Evolutionary conservation across 2,888 invertebrate genomes (phyloP).

Genomic region (Mactromeris polynyma): DNA sequence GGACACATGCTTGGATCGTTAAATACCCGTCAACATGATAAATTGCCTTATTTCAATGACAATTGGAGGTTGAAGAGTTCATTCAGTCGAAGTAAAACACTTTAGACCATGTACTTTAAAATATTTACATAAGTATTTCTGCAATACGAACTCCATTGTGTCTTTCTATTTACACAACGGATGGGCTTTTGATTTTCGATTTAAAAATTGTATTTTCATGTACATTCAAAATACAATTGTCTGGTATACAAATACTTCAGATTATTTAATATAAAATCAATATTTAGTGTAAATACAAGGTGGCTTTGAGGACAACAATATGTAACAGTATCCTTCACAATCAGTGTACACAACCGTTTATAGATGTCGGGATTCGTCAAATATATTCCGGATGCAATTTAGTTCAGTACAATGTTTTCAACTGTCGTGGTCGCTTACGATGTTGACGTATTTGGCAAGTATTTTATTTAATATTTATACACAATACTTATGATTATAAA

Average conservation of each 20-base stretch:
- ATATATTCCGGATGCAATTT: background rate
- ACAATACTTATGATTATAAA: background rate
- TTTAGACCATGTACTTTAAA: background rate
- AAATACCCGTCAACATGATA: too few relatives aligned
- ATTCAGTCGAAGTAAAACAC: background rate
- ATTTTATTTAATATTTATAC: background rate
- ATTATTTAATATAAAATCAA: constrained; percentile 7
- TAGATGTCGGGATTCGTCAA: background rate
- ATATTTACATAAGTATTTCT: background rate
- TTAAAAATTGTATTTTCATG: background rate
- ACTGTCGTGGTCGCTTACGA: background rate
- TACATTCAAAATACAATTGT: background rate
- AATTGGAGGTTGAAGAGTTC: background rate
- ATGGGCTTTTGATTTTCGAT: background rate
- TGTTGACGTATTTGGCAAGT: background rate
- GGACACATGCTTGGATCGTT: too few relatives aligned
- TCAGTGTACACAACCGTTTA: background rate
- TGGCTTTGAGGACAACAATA: background rate
- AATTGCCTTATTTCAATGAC: background rate
- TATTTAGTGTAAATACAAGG: background rate
- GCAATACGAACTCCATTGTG: background rate
- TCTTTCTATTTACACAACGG: background rate
- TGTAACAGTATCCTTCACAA: background rate
- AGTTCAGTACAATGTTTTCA: background rate
- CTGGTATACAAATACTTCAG: background rate